Evolutionary conservation across 1,140 invertebrate genomes (phyloP).

Genomic region (Drosophila pseudoobscura): DNA sequence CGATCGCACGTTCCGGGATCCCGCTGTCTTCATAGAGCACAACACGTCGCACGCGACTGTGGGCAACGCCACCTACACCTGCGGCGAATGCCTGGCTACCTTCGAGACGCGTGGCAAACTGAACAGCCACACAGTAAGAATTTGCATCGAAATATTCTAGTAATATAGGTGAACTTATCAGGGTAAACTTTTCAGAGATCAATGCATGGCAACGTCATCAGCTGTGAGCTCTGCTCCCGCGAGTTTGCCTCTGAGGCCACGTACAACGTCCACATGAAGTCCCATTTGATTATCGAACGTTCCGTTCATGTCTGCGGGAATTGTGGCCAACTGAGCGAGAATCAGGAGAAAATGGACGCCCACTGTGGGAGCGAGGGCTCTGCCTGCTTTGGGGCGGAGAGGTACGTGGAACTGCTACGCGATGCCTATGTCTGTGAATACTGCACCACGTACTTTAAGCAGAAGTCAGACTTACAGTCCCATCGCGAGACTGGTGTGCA

Average conservation of each 20-base stretch:
- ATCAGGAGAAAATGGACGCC: conserved; percentile 26
- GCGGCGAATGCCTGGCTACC: conserved; percentile 49
- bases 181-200: conserved; percentile 27
- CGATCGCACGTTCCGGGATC: conserved; percentile 72
- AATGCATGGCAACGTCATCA: conserved; percentile 52
- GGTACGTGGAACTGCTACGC: conserved; percentile 42
- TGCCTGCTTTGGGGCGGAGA: conserved; percentile 35
- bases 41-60: conserved; percentile 64
- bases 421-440: conserved; percentile 69
- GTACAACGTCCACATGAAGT: conserved; percentile 64
- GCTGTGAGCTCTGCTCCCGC: conserved; percentile 65
- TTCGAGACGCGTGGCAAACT: conserved; percentile 61
- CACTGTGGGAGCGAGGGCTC: conserved; percentile 30
- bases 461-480: conserved; percentile 42
- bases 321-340: conserved; percentile 63
- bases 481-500: conserved; percentile 65
- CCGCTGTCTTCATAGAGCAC: conserved; percentile 50
- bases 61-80: conserved; percentile 46
- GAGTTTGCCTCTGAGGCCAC: conserved; percentile 60
- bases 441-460: conserved; percentile 63
- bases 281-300: conserved; percentile 62
- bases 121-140: conserved; percentile 60
- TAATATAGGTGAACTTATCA: background rate
- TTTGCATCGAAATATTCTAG: background rate
- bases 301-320: conserved; percentile 53